Conservation (phyloP, 2,888 invertebrate genomes). For the Thumatha senex region DNA sequence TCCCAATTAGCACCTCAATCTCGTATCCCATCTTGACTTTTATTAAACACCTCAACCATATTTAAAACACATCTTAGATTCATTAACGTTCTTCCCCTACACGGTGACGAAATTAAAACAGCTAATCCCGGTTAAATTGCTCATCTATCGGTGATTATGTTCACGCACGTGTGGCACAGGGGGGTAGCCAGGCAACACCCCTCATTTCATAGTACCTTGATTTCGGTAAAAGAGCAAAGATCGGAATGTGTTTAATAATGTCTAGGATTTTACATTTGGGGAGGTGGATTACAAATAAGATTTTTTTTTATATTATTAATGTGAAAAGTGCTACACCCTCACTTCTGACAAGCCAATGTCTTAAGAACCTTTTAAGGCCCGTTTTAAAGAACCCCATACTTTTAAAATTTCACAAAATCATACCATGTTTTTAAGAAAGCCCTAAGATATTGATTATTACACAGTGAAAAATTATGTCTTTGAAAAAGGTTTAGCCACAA, state of each 20-base stretch:
- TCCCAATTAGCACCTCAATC: neutral
- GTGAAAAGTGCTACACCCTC: no score
- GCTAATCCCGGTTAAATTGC: constrained; percentile 71
- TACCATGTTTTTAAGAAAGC: no score
- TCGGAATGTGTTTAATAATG: constrained; percentile 18
- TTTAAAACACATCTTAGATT: constrained; percentile 32
- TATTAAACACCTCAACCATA: constrained; percentile 25
- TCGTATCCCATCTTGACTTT: constrained; percentile 8
- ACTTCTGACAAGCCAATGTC: no score
- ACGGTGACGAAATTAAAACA: constrained; percentile 61
- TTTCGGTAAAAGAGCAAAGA: constrained; percentile 9
- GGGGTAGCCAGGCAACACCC: constrained; percentile 67
- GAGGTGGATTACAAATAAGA: constrained; percentile 64
- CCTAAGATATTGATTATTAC: no score
- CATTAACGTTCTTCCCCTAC: constrained; percentile 27
- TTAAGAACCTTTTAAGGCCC: no score
- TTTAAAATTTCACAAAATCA: no score
- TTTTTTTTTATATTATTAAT: constrained; percentile 53
- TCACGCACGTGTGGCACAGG: constrained; percentile 55
- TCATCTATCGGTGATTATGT: constrained; percentile 62
- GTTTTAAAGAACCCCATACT: no score
- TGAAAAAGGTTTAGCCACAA: no score
- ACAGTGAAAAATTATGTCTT: no score
- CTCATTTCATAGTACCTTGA: constrained; percentile 34
- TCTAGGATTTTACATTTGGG: neutral